These are phyloP conservation scores for Mythimna ferrago DNA, from an alignment of 2,888 invertebrate species.

Conservation along the genomic window DNA sequence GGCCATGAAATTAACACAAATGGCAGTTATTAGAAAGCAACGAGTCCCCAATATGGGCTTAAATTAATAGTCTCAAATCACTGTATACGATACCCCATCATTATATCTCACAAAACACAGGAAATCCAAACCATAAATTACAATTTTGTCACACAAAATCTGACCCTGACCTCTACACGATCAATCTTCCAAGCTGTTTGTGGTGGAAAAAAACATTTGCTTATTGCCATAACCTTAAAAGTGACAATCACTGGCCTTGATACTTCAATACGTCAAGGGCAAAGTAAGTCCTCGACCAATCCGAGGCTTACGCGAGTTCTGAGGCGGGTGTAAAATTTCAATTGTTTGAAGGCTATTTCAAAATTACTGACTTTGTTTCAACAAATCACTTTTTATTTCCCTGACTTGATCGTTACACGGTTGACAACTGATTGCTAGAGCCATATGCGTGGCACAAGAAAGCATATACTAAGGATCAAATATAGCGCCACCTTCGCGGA, in stretches of 20 bases:
- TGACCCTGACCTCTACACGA: conserved; percentile 32
- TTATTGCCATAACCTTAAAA: conserved; percentile 19
- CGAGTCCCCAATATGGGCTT: neutral
- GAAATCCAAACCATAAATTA: conserved; percentile 28
- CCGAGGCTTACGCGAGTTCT: neutral
- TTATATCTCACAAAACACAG: conserved; percentile 16
- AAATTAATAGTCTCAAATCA: neutral
- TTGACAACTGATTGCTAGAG: no score
- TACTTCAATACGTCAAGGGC: conserved; percentile 21
- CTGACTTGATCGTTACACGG: no score
- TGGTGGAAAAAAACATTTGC: conserved; percentile 12
- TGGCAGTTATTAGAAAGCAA: neutral
- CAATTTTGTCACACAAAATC: conserved; percentile 19
- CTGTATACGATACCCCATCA: neutral
- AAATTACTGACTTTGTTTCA: no score
- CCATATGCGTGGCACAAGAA: no score
- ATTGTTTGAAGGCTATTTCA: no score
- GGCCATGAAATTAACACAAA: no score
- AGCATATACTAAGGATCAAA: no score
- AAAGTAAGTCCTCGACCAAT: neutral
- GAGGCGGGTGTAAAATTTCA: neutral
- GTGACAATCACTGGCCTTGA: conserved; percentile 37
- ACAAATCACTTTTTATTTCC: no score
- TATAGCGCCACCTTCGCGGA: no score
- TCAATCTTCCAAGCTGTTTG: conserved; percentile 40